Conservation (phyloP, 30 jellyfish, hydroid and myxozoan genomes). For the Cassiopea xamachana region DNA sequence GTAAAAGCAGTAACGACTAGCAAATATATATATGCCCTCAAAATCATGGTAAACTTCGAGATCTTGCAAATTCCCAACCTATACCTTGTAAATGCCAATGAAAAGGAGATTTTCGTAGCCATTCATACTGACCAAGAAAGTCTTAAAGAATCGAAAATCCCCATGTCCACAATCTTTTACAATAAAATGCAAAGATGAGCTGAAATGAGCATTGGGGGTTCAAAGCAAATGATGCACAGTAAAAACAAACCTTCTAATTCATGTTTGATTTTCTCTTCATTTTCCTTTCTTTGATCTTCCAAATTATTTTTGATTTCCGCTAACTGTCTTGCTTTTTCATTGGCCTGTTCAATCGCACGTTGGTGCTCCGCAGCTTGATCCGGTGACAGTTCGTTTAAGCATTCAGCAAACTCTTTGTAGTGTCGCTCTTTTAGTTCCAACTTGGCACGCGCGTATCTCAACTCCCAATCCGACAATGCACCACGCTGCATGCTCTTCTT, state of each 20-base stretch:
- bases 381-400: constrained; percentile 89
- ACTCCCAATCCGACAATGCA: constrained; percentile 92
- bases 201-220: too few species aligned
- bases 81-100: too few species aligned
- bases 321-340: constrained; percentile 87
- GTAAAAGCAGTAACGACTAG: too few species aligned
- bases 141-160: too few species aligned
- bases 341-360: constrained; percentile 90
- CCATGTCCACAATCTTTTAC: too few species aligned
- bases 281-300: constrained; percentile 89
- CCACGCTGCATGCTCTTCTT: constrained; percentile 79
- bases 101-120: too few species aligned
- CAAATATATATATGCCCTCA: too few species aligned
- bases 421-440: constrained; percentile 94
- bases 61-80: too few species aligned
- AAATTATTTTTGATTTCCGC: constrained; percentile 86
- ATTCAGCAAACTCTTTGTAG: constrained; percentile 97
- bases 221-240: neutral
- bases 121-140: too few species aligned
- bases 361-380: constrained; percentile 85
- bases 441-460: constrained; percentile 91
- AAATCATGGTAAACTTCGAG: too few species aligned
- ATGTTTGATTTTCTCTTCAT: constrained; percentile 72
- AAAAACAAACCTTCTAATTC: constrained; percentile 87
- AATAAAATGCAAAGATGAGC: too few species aligned